Conservation (phyloP, 1,140 invertebrate species). For the Maniola jurtina region DNA sequence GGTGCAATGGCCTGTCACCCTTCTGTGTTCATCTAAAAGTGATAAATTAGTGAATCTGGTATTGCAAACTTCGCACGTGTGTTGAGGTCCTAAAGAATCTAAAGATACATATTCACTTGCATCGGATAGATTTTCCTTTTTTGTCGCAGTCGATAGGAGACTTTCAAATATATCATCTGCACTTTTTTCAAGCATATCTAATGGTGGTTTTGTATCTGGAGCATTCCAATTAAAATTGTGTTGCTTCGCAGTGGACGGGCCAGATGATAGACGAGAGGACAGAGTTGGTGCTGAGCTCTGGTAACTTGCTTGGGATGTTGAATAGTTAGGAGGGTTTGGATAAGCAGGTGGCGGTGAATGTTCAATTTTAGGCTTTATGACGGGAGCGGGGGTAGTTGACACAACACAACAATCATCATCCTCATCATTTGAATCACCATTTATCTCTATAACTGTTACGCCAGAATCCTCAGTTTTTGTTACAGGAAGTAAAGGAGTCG, state of each 20-base stretch:
- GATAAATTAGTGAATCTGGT: slow-evolving; percentile 67
- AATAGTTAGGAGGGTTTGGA: slow-evolving; percentile 36
- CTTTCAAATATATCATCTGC: slow-evolving; percentile 72
- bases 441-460: slow-evolving; percentile 69
- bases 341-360: slow-evolving; percentile 44
- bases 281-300: slow-evolving; percentile 32
- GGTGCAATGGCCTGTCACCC: slow-evolving; percentile 67
- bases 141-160: slow-evolving; percentile 53
- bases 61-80: slow-evolving; percentile 74
- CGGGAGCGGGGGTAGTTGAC: slow-evolving; percentile 65
- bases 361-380: slow-evolving; percentile 56
- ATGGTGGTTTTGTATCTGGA: slow-evolving; percentile 62
- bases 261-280: slow-evolving; percentile 40
- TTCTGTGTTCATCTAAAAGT: slow-evolving; percentile 67
- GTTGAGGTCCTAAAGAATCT: slow-evolving; percentile 72
- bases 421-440: slow-evolving; percentile 72
- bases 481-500: slow-evolving; percentile 48
- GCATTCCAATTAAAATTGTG: slow-evolving; percentile 72
- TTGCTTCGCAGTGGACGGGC: slow-evolving; percentile 59
- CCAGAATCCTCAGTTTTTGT: slow-evolving; percentile 54
- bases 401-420: slow-evolving; percentile 74
- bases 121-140: slow-evolving; percentile 66
- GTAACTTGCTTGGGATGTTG: slow-evolving; percentile 45
- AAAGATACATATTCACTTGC: slow-evolving; percentile 73
- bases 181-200: slow-evolving; percentile 67